Conservation (phyloP, 2,797 vertebrate species). For the Acanthopagrus latus region DNA sequence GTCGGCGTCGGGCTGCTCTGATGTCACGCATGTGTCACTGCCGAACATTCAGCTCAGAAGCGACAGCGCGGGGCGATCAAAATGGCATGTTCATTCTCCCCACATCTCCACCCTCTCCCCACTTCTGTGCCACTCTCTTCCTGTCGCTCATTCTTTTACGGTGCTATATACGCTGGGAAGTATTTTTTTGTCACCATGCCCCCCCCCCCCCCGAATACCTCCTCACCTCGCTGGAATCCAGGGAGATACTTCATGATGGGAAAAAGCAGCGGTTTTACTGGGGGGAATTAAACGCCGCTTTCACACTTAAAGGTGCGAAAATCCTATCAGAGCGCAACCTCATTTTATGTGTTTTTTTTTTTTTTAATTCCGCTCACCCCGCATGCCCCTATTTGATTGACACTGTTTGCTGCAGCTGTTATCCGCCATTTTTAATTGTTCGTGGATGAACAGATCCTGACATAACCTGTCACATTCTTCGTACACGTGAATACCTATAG, state of each 20-base stretch:
- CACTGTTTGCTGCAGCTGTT: slow-evolving; percentile 34
- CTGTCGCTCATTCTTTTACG: slow-evolving; percentile 29
- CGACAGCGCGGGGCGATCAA: slow-evolving; percentile 47
- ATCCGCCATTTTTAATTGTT: slow-evolving; percentile 23
- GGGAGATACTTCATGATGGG: background rate
- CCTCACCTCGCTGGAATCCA: background rate
- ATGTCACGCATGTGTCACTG: slow-evolving; percentile 78
- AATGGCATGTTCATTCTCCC: slow-evolving; percentile 62
- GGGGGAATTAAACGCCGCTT: slow-evolving; percentile 35
- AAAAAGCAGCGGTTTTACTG: slow-evolving; percentile 19
- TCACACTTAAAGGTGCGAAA: slow-evolving; percentile 52
- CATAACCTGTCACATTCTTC: slow-evolving; percentile 19
- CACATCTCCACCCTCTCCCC: slow-evolving; percentile 19
- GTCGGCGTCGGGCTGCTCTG: slow-evolving; percentile 73
- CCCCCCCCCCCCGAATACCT: fast-evolving
- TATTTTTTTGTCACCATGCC: background rate
- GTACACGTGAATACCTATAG: slow-evolving; percentile 19
- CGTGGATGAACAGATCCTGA: slow-evolving; percentile 14
- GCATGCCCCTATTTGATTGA: slow-evolving; percentile 36
- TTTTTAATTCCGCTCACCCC: slow-evolving; percentile 42
- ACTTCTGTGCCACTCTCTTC: slow-evolving; percentile 55
- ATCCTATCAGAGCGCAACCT: slow-evolving; percentile 43
- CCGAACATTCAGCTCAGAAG: slow-evolving; percentile 63
- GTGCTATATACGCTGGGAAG: slow-evolving; percentile 27
- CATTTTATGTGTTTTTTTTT: slow-evolving; percentile 19